Evolutionary conservation across 2,113 vertebrate genomes (phyloP).

Genomic region (Neofelis nebulosa): DNA sequence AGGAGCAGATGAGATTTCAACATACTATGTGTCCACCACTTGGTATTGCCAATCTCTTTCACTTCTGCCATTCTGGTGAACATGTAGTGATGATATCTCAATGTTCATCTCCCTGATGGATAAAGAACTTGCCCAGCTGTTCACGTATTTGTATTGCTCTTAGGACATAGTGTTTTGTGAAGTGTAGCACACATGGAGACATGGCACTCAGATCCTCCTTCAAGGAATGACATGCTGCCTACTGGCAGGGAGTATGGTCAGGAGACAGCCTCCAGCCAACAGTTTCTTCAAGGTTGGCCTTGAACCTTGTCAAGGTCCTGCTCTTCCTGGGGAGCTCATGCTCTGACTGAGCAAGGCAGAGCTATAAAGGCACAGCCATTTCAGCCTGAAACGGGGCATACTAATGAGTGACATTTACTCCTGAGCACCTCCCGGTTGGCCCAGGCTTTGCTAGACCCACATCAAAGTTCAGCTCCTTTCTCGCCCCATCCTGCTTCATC

Average conservation of each 20-base stretch:
- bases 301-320: neutral
- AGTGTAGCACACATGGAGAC: neutral
- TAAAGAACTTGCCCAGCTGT: neutral
- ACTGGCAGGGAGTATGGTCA: neutral
- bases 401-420: too few species aligned
- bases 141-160: neutral
- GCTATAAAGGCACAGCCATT: too few species aligned
- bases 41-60: neutral
- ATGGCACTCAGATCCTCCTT: neutral
- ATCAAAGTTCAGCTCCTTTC: rapidly evolving
- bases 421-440: neutral
- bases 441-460: neutral
- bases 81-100: neutral
- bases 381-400: neutral
- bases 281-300: neutral
- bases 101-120: neutral
- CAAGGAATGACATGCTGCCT: neutral
- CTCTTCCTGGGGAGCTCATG: neutral
- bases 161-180: neutral
- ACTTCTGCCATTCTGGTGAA: neutral
- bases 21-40: neutral
- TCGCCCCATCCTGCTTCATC: neutral
- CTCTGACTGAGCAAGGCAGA: neutral
- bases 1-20: neutral
- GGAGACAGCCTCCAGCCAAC: neutral